Percentiles rank a stretch among this genome's conserved stretches.
phyloP scores from a whole-genome alignment of 2,113 vertebrate species.

The Nicator chloris region DNA sequence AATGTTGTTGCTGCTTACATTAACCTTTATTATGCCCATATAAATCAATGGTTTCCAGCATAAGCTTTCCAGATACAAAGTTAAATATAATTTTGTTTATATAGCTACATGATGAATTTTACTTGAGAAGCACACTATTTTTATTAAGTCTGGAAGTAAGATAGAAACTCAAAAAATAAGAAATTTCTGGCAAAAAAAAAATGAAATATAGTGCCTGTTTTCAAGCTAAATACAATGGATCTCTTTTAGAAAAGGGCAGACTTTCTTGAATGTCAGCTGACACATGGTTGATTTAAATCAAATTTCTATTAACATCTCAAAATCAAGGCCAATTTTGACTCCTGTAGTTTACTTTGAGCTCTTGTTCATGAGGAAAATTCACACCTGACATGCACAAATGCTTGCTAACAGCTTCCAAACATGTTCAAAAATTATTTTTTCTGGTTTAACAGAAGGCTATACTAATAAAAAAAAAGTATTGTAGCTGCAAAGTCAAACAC shows the following conservation, averaged over 20 bases:
- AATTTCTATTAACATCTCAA: not conserved
- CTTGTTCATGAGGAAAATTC: not conserved
- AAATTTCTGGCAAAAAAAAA: not conserved
- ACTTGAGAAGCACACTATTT: not conserved
- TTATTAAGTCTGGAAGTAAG: not conserved
- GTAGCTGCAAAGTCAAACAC: not conserved
- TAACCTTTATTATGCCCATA: constrained; percentile 19
- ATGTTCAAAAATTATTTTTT: not conserved
- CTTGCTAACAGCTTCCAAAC: not conserved
- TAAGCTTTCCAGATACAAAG: not conserved
- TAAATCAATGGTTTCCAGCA: constrained; percentile 1
- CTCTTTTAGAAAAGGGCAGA: not conserved
- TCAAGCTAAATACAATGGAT: not conserved
- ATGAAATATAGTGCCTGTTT: not conserved
- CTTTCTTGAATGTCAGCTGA: not conserved
- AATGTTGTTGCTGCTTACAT: constrained; percentile 23
- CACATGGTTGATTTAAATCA: not conserved
- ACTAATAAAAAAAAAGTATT: not conserved
- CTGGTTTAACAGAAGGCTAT: not conserved
- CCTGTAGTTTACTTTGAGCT: not conserved
- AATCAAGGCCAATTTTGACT: not conserved
- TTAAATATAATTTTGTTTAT: not conserved
- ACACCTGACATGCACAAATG: not conserved
- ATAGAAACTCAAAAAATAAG: not conserved
- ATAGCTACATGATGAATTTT: not conserved